Evolutionary conservation across 2,113 vertebrate genomes (phyloP), one percentile per base, ranked within the genome.

Genomic region (Oryzias curvinotus): DNA sequence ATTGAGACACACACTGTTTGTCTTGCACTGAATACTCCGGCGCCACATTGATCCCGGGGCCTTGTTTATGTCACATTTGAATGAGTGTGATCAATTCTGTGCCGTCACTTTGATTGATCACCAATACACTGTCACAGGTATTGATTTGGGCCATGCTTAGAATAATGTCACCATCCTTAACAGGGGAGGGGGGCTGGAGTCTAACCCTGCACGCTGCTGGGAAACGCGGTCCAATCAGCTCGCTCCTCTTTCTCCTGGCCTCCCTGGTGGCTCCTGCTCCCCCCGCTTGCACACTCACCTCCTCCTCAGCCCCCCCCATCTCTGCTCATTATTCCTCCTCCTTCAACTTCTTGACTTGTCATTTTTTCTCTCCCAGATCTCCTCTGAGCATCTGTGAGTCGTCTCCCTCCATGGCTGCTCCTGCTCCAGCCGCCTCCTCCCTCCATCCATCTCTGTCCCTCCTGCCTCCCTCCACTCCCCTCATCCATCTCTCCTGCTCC

Each of bases 21-120:
- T 87, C 75, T 81, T 49, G 54, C 57, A 60, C 66, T 58, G 74
- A 85, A 81, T 71, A 63, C 81, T 73, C 75, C 71, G 66, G 81
- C 80, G 68, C 77, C 66, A 14, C 48, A 87, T 89, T 42, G 88
- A 88, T 71, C 51, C 57, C 16, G 1, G 30, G 70, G 67, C 86
- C 86, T 91, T 89, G 86, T 90, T 91, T 86, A 83, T 88, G 90
- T 90, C 90, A 89, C 85, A 89, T 87, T 81, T 90, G 89, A 91
- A 83, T 82, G 86, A 89, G 82, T 72, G 50, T 80, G 83, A 90
- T 91, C 91, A 87, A 91, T 91, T 72, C 70, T 57, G 83, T 76
- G 86, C 78, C 80, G 83, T 78, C 82, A 83, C 78, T 81, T 84
- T 90, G 89, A 91, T 89, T 87, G 89, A 92, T 91, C 89, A 87